phyloP scores from a whole-genome alignment of 2,888 invertebrate genomes.

The Amphiduros pacificus region DNA sequence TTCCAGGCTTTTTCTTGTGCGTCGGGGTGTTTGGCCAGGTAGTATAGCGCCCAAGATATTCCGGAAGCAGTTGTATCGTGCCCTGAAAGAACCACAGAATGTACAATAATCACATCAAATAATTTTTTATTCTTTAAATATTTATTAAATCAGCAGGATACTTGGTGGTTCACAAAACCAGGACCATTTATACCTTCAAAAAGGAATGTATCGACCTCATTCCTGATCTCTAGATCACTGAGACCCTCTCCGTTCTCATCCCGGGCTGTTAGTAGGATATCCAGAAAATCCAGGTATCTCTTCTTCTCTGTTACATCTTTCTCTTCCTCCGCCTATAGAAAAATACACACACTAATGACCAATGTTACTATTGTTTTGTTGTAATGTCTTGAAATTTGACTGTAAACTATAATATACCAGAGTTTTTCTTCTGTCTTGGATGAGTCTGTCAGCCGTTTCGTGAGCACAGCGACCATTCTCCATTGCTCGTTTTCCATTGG shows the following conservation, averaged over 20 bases:
- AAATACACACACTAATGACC: too few relatives aligned
- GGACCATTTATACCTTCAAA: constrained; percentile 39
- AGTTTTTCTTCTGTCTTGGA: constrained; percentile 12
- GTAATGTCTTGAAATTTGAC: too few relatives aligned
- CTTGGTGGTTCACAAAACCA: too few relatives aligned
- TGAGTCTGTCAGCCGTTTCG: constrained; percentile 19
- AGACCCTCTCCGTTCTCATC: constrained; percentile 41
- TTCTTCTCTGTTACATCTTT: neutral
- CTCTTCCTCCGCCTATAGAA: neutral
- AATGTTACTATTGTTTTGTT: too few relatives aligned
- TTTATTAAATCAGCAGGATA: too few relatives aligned
- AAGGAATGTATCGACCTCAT: constrained; percentile 43
- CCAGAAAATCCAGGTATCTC: constrained; percentile 27
- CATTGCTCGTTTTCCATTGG: constrained; percentile 13
- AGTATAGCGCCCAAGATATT: neutral
- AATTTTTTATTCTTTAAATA: neutral
- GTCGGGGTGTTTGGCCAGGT: neutral
- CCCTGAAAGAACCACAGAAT: neutral
- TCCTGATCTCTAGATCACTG: constrained; percentile 40
- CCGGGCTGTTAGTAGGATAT: constrained; percentile 26
- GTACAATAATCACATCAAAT: neutral
- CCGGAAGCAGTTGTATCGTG: constrained; percentile 1
- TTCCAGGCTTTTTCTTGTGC: neutral
- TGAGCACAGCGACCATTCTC: constrained; percentile 22
- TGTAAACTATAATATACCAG: constrained; percentile 19